phyloP scores from a whole-genome alignment of 2,113 vertebrate genomes.

The Chlorodrepanis virens region DNA sequence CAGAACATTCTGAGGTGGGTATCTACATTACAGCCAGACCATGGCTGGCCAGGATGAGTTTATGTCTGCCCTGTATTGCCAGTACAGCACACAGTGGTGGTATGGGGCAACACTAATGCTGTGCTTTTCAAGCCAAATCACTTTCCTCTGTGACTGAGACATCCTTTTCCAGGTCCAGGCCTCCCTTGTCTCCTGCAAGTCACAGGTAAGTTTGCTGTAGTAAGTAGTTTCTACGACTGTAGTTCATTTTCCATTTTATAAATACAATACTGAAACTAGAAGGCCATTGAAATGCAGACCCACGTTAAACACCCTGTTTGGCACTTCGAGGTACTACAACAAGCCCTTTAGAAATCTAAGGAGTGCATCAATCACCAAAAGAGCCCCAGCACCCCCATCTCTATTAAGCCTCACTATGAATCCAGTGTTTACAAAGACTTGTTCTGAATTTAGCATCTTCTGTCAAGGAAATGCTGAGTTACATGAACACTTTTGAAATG shows the following conservation, averaged over 20 bases:
- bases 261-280: not conserved
- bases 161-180: not conserved
- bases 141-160: not conserved
- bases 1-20: not conserved
- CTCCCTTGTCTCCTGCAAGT: not conserved
- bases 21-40: not conserved
- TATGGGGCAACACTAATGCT: not conserved
- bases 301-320: not conserved
- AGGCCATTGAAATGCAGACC: not conserved
- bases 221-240: not conserved
- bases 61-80: not conserved
- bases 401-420: not conserved
- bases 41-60: not conserved
- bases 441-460: not conserved
- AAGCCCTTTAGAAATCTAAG: not conserved
- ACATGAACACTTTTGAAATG: not conserved
- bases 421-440: not conserved
- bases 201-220: not conserved
- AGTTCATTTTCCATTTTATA: not conserved
- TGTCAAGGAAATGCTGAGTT: not conserved
- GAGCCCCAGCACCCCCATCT: not conserved
- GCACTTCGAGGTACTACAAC: accelerated
- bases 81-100: not conserved
- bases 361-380: not conserved
- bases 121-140: not conserved